These are phyloP conservation scores for Agrilus cyanescens DNA, from an alignment of 2,888 invertebrate species.

Conservation along the genomic window DNA sequence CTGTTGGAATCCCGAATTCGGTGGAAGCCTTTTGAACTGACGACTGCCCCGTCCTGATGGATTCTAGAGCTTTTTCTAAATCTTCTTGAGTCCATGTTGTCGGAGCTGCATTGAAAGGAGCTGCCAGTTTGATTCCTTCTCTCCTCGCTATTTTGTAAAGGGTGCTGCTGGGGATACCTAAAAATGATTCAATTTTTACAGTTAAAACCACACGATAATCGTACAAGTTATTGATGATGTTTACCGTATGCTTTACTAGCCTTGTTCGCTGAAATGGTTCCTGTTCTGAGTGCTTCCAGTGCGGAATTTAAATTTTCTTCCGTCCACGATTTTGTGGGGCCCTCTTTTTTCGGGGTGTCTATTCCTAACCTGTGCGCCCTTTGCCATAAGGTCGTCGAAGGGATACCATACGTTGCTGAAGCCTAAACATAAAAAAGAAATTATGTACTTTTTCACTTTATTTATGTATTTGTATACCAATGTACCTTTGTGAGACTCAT, in stretches of 20 bases:
- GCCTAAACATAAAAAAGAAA: constrained; percentile 37
- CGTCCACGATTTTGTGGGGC: constrained; percentile 77
- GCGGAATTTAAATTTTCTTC: constrained; percentile 74
- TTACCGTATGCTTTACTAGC: constrained; percentile 79
- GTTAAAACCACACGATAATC: neutral
- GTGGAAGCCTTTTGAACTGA: constrained; percentile 79
- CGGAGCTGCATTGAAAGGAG: constrained; percentile 84
- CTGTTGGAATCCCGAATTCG: constrained; percentile 79
- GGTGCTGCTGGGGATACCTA: constrained; percentile 80
- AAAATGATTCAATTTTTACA: neutral
- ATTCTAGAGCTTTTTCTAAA: constrained; percentile 67
- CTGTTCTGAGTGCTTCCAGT: constrained; percentile 68
- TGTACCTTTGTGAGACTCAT: constrained; percentile 78
- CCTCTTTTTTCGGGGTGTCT: constrained; percentile 85
- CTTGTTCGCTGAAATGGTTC: constrained; percentile 80
- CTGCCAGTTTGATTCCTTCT: constrained; percentile 78
- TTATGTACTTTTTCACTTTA: neutral
- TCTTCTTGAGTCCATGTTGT: constrained; percentile 80
- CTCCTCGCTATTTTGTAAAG: constrained; percentile 83
- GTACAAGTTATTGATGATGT: constrained; percentile 4
- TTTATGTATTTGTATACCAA: constrained; percentile 1
- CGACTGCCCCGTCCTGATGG: constrained; percentile 68
- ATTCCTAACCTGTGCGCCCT: constrained; percentile 80
- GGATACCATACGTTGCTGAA: constrained; percentile 76
- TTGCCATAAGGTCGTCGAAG: constrained; percentile 85